Percentiles rank a stretch among this genome's conserved stretches.
phyloP scores from a whole-genome alignment of 2,797 vertebrate genomes.

The Fistularia tabacaria region DNA sequence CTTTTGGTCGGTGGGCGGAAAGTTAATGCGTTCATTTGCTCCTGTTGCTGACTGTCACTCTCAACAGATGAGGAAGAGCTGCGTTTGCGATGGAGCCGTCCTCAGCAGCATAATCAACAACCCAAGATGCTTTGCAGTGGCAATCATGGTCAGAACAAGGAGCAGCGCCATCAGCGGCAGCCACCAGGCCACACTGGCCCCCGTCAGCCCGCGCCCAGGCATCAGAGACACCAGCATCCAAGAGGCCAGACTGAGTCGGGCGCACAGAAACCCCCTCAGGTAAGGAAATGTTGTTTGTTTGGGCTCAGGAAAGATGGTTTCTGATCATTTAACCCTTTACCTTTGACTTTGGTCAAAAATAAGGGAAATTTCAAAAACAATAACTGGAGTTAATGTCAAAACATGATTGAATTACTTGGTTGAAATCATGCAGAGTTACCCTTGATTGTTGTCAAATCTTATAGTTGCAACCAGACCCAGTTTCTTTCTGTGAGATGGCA shows the following conservation, averaged over 20 bases:
- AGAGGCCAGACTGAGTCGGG: constrained; percentile 13
- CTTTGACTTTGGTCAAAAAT: too few species aligned
- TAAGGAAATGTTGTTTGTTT: constrained; percentile 5
- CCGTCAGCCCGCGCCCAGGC: constrained; percentile 32
- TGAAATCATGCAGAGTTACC: too few species aligned
- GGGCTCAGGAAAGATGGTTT: too few species aligned
- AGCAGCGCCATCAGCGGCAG: constrained; percentile 4
- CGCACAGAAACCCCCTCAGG: constrained; percentile 32
- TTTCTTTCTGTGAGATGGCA: too few species aligned
- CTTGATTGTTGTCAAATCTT: too few species aligned
- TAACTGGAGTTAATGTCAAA: too few species aligned
- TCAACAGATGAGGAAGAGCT: constrained; percentile 55
- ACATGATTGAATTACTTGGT: too few species aligned
- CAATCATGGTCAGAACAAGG: constrained; percentile 5
- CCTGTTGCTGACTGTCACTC: rapidly evolving
- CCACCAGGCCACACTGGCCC: constrained; percentile 53
- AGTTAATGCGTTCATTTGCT: too few species aligned
- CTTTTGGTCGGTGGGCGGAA: too few species aligned
- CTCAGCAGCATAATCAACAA: neutral
- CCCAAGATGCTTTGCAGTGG: neutral
- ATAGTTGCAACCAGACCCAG: too few species aligned
- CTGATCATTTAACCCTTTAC: too few species aligned
- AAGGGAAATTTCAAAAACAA: too few species aligned
- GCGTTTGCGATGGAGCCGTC: constrained; percentile 31
- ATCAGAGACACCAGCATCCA: neutral